Conservation (phyloP, 1,140 invertebrate genomes). For the Colletes gigas region DNA sequence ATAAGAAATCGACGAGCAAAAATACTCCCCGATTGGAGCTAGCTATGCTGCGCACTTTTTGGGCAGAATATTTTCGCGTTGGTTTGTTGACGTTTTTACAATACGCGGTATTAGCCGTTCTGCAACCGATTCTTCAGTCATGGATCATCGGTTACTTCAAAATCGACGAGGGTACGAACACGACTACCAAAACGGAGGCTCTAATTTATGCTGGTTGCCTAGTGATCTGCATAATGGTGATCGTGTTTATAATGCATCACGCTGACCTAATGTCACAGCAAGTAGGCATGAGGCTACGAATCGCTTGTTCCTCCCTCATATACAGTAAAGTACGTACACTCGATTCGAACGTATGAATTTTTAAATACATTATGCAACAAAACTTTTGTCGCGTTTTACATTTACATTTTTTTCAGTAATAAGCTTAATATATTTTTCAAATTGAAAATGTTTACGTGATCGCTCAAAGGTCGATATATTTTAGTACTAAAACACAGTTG, state of each 20-base stretch:
- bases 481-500: too few species aligned
- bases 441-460: too few species aligned
- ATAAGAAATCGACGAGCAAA: slow-evolving; percentile 68
- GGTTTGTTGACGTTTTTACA: slow-evolving; percentile 47
- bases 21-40: slow-evolving; percentile 75
- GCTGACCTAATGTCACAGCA: slow-evolving; percentile 76
- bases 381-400: too few species aligned
- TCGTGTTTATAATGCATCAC: slow-evolving; percentile 79
- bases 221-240: slow-evolving; percentile 64
- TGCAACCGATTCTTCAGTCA: slow-evolving; percentile 81
- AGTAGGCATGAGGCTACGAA: slow-evolving; percentile 83
- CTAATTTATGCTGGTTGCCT: slow-evolving; percentile 75
- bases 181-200: slow-evolving; percentile 67
- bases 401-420: not conserved
- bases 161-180: slow-evolving; percentile 38
- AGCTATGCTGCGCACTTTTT: slow-evolving; percentile 79
- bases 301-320: slow-evolving; percentile 83
- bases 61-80: slow-evolving; percentile 75
- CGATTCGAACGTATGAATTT: not conserved
- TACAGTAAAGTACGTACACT: slow-evolving; percentile 83
- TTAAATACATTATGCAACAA: not conserved
- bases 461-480: too few species aligned
- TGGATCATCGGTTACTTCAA: slow-evolving; percentile 82
- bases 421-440: too few species aligned
- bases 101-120: slow-evolving; percentile 66